Evolutionary conservation across 1,140 invertebrate genomes (phyloP), one percentile per base, ranked within the genome.

Genomic region (Carposina sasakii): DNA sequence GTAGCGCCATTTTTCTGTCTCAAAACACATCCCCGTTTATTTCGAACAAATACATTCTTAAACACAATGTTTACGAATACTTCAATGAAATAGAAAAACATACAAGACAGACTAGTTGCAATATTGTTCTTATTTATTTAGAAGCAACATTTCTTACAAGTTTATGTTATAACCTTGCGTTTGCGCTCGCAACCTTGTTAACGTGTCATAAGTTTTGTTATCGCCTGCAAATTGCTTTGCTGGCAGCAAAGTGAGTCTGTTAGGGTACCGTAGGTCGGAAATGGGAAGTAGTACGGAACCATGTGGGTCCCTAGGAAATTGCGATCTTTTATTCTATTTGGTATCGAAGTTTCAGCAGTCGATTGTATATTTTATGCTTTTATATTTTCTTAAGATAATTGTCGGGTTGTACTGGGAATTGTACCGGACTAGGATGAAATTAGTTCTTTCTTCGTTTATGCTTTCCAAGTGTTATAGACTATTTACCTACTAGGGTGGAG

Each of bases 91-190:
- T 52, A 61, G 43, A 52, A 54, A 61, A 53, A 52, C 40, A 43
- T 42, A 31, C 30, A 22, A 51, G 36, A 41, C 28, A 54, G 23
- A 43, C 52, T 53, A 53, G 56, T 55, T 54, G 52, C 57, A 63
- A 63, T 60, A 63, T 60, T 63, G 48, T 50, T 45, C 56, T 60
- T 60, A 63, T 60, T 63, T 63, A 60, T 58, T 54, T 54, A 54
- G 49, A 52, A 41, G 52, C 42, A 52, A 41, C 22, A n/a, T n/a
- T n/a, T n/a, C n/a, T n/a, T n/a, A n/a, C 22, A 54, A 54, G 54
- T 54, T 42, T 19, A 50, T 26, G 23, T 37, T 21, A 31, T 50
- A 57, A 53, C 26, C 40, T 26, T 28, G 19, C 13, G 13, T 33
- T 33, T 33, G 5, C 31, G 3, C 31, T 13, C 5, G 20, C 5